Conservation (phyloP, 2,797 vertebrate species). For the Sylvilagus floridanus region DNA sequence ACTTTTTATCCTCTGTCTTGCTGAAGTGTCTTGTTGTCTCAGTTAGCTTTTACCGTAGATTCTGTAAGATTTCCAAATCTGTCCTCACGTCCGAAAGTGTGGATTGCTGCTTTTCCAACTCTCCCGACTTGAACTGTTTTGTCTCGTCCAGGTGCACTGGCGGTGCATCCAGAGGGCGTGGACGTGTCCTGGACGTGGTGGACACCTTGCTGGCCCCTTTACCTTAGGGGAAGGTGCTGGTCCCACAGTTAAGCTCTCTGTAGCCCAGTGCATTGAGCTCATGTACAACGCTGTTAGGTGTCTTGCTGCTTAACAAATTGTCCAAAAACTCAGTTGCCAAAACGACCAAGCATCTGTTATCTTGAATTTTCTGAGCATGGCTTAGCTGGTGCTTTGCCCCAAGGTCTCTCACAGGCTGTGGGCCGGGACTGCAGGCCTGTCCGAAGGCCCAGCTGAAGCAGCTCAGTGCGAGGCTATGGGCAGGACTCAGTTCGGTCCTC, state of each 20-base stretch:
- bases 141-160: background rate
- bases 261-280: constrained; percentile 1
- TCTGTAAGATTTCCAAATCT: background rate
- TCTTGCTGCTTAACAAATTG: constrained; percentile 1
- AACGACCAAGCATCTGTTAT: background rate
- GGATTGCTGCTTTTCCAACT: background rate
- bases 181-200: background rate
- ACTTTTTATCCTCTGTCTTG: background rate
- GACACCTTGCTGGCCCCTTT: background rate
- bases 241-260: background rate
- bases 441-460: background rate
- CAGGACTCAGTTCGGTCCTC: background rate
- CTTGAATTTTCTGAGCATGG: background rate
- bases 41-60: background rate
- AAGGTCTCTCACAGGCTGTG: background rate
- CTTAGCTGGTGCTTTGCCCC: background rate
- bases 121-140: background rate
- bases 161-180: background rate
- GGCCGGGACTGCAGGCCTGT: background rate
- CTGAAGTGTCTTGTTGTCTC: background rate
- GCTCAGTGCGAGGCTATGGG: background rate
- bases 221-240: background rate
- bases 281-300: background rate
- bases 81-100: background rate
- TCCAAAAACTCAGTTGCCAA: background rate